Evolutionary conservation across 2,113 vertebrate species (phyloP), one percentile per base, ranked within the genome.

Genomic region (Psittacula cyanocephala): DNA sequence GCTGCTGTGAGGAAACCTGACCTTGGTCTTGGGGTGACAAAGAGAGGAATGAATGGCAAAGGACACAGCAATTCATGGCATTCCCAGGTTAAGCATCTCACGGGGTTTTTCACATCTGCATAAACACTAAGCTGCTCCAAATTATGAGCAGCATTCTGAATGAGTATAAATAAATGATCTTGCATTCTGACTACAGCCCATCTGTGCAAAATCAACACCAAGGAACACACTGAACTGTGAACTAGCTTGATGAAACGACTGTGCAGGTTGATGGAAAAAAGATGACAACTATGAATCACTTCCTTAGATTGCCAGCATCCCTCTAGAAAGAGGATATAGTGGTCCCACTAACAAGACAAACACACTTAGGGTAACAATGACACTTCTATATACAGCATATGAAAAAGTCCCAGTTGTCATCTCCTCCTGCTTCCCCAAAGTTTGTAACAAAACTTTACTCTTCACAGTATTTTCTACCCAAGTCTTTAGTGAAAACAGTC

Each of bases 171-270:
- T 24, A 35, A 59, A 35, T 50, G 18, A 92, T 35, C 52, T 52
- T 89, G 52, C 23, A 12, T 71, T 71, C 79, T 86, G 79, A 93
- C 72, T 69, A 69, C 39, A 88, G 33, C 47, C 44, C 31, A 15
- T 52, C 33, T 35, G 24, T n/a, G 53, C 44, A 72, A 95, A 96
- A 91, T 86, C 86, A 88, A 60, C 57, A 69, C 24, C 35, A 69
- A 60, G 39, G 35, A 90, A 43, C 20, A 46, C 49, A 17, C 0
- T 64, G 43, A 78, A 79, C 65, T 46, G 65, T 49, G 44, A 90
- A 90, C 19, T 47, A 76, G 13, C 7, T 83, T 72, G 25, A 44
- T 33, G 29, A 35, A 88, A 69, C 28, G 64, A 82, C 39, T 82
- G 39, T 24, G 13, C 44, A 47, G 17, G 17, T 7, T 88, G 62